phyloP scores from a whole-genome alignment of 2,113 vertebrate species.

The Daboia siamensis region DNA sequence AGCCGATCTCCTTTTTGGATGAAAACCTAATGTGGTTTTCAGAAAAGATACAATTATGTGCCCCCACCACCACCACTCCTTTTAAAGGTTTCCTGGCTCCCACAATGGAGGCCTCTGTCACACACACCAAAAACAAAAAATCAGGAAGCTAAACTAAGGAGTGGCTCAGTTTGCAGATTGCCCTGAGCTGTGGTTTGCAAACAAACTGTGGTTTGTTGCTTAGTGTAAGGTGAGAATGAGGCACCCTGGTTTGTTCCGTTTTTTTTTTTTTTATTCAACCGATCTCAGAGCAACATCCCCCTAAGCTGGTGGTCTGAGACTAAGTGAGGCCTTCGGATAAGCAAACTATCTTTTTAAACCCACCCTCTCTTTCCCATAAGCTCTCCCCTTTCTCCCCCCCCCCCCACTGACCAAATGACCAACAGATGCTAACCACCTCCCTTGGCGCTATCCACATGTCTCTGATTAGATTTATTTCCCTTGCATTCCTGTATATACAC shows the following conservation, averaged over 20 bases:
- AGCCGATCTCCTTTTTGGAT: not conserved
- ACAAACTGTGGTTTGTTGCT: not conserved
- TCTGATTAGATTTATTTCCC: conserved; percentile 37
- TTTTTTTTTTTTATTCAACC: not conserved
- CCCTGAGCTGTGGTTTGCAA: not conserved
- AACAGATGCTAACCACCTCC: not conserved
- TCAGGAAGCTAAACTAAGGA: not conserved
- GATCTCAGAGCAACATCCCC: not conserved
- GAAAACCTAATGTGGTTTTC: not conserved
- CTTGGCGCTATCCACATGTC: conserved; percentile 19
- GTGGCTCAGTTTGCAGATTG: not conserved
- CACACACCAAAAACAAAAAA: not conserved
- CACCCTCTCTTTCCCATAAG: not conserved
- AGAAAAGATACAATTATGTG: not conserved
- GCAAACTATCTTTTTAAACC: not conserved
- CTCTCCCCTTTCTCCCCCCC: not conserved
- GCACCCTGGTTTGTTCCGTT: not conserved
- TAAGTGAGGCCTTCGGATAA: not conserved
- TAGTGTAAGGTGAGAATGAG: not conserved
- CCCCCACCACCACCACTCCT: no score
- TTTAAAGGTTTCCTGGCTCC: not conserved
- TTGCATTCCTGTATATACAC: conserved; percentile 1
- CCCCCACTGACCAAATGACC: not conserved
- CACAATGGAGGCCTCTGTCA: not conserved
- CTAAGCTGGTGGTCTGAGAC: not conserved